Percentiles rank a stretch among this genome's conserved stretches.
phyloP scores from a whole-genome alignment of 37 sponge, comb jelly and placozoan genomes.

The Haliclona indistincta region DNA sequence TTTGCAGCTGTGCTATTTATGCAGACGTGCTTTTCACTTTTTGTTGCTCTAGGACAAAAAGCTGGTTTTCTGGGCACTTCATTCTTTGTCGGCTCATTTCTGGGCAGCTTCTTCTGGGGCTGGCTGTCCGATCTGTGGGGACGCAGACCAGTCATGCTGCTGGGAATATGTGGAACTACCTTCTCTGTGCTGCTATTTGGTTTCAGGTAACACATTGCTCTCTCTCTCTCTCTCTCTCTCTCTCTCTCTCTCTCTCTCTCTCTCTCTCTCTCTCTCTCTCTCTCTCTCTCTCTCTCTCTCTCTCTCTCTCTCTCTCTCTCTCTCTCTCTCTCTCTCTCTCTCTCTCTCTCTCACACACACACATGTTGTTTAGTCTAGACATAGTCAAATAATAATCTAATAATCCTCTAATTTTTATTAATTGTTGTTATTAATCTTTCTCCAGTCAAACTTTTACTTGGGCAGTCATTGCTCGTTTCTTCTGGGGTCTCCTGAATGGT shows the following conservation, averaged over 20 bases:
- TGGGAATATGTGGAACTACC: slow-evolving; percentile 61
- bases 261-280: neutral
- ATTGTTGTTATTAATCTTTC: no score
- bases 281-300: neutral
- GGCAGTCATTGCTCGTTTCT: slow-evolving; percentile 72
- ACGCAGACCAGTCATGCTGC: slow-evolving; percentile 68
- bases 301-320: neutral
- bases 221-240: neutral
- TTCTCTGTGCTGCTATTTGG: slow-evolving; percentile 66
- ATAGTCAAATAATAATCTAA: no score
- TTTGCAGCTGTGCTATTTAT: neutral
- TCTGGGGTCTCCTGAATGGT: slow-evolving; percentile 91
- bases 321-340: neutral
- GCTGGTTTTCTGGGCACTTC: slow-evolving; percentile 83
- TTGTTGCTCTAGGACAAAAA: slow-evolving; percentile 43
- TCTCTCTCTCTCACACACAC: neutral
- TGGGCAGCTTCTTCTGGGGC: slow-evolving; percentile 83
- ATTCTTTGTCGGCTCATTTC: slow-evolving; percentile 74
- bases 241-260: neutral
- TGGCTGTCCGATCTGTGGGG: slow-evolving; percentile 75
- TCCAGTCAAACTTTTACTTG: slow-evolving; percentile 75
- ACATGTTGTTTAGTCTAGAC: no score
- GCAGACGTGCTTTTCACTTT: neutral
- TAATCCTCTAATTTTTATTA: no score
- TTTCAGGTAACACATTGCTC: slow-evolving; percentile 16